Base-by-base conservation (phyloP, 2,888 invertebrate genomes). In the Ophion obscuratus region DNA sequence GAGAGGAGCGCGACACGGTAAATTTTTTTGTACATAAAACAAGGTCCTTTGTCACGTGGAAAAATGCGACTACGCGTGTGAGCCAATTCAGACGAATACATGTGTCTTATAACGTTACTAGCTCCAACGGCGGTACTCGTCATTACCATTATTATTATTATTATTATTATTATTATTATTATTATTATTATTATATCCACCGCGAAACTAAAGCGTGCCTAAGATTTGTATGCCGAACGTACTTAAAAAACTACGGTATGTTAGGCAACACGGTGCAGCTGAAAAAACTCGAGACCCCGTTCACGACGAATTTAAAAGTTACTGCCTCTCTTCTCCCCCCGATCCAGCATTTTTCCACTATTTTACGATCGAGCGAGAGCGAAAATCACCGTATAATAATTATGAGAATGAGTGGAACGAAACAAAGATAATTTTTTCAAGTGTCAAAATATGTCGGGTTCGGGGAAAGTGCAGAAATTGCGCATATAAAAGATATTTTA, bases 41-140 rank as follows among this genome's bases (percentile, higher is more conserved):
- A 27, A 79, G 40, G n/a, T 20, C 40, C 40, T 14, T 74, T 40
- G 47, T 44, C 74, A 59, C 27, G 73, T 68, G 20, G 17, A 61
- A 66, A 71, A 40, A 75, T 67, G 20, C 73, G 44, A 44, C n/a
- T 77, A 87, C 81, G 84, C 83, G 86, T 87, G 87, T 88, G 67
- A 87, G 81, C 31, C 27, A 83, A 85, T 90, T 90, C 91, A 90
- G 90, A 89, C 88, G 90, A 92, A 92, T 93, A 93, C 92, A 93
- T 90, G 91, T 92, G 91, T 93, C 92, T 93, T 93, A 92, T 91
- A 92, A 90, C 91, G 91, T 92, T 92, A 90, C 74, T 78, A 84
- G 40, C 70, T 67, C 44, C 73, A 79, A 82, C 78, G 79, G 80
- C 84, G 81, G 64, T 71, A 68, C 44, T 76, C 79, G 76, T 84